Evolutionary conservation across 2,113 vertebrate species (phyloP), one percentile per base, ranked within the genome.

Genomic region (Candoia aspera): DNA sequence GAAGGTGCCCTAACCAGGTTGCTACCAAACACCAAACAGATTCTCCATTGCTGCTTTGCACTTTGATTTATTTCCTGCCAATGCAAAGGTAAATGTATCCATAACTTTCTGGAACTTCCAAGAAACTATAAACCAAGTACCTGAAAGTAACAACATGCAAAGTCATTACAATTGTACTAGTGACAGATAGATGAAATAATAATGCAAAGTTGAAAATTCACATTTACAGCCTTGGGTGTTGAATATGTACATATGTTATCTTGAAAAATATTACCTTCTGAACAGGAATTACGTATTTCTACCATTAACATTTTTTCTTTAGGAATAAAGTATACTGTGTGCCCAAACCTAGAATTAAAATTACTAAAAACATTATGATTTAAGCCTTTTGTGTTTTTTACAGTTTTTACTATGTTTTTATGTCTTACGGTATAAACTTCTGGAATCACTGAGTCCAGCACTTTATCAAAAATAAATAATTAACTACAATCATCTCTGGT

Each of bases 191-290:
- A 91, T 87, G 59, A 26, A 11, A 37, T 94, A 93, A 91, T 42
- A 91, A 29, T 90, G 3, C 2, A 90, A 93, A 93, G 93, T 33
- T 23, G 62, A 3, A 91, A 62, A 96, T 92, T 88, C 90, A 86
- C 6, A 23, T 97, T 97, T 95, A 94, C 1, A 90, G 58, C 96
- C 94, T 54, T 89, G 17, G 59, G 15, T 0, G 53, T 86, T 60
- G 94, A 54, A 91, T 96, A 91, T 92, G 83, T 73, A 87, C 9
- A 37, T 92, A 93, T 89, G 88, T 95, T 90, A 84, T 84, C 60
- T 95, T 95, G 93, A 94, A 94, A 92, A 84, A 37, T 60, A 94
- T 59, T 91, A 90, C 5, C 95, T 90, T 24, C 93, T 92, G 58
- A 93, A 95, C 42, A 2, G 60, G 0, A 57, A 53, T 92, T 92